phyloP scores from a whole-genome alignment of 2,797 vertebrate genomes.

The Scolopax rusticola region DNA sequence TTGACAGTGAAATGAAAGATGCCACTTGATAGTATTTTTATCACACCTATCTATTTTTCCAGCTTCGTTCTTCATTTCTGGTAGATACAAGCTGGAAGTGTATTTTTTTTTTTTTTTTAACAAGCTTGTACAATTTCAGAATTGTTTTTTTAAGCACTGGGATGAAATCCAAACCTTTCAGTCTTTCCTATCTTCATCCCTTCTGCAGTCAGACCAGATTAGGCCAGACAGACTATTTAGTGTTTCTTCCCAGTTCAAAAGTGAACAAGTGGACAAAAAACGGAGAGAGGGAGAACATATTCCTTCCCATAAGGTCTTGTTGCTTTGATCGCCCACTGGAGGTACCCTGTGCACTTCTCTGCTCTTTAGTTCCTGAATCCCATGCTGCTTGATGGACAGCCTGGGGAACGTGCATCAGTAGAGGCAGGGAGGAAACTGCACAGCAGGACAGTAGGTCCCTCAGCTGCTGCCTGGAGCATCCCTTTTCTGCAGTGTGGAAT shows the following conservation, averaged over 20 bases:
- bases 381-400: background rate
- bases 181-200: background rate
- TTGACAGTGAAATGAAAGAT: background rate
- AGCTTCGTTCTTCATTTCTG: background rate
- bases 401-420: background rate
- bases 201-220: background rate
- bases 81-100: background rate
- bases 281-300: background rate
- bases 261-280: background rate
- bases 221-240: background rate
- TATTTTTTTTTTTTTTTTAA: background rate
- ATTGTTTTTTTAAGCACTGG: background rate
- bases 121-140: background rate
- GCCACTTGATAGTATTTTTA: background rate
- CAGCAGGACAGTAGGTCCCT: background rate
- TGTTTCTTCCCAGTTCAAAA: background rate
- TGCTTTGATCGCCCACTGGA: background rate
- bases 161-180: background rate
- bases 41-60: background rate
- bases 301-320: background rate
- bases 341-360: background rate
- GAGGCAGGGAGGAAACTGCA: background rate
- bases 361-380: background rate
- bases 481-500: background rate
- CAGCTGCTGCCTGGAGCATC: background rate